These are phyloP conservation scores for Himalopsyche anomala DNA, from an alignment of 2,888 invertebrate genomes.

Conservation along the genomic window DNA sequence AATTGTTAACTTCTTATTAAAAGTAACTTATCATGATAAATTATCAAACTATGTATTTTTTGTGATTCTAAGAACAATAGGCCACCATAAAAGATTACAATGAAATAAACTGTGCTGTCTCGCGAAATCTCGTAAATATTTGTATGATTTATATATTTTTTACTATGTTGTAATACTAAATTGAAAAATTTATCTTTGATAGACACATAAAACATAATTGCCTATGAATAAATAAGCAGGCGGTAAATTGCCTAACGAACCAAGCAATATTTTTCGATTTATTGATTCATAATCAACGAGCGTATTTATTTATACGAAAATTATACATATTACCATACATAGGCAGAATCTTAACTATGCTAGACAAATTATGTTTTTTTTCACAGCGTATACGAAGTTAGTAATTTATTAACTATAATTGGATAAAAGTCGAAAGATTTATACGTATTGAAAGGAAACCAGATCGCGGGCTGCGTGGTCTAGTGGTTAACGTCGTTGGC, in stretches of 20 bases:
- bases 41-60: no score
- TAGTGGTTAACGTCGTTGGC: no score
- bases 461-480: conserved; percentile 68
- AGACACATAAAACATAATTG: neutral
- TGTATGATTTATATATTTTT: neutral
- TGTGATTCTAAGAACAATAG: no score
- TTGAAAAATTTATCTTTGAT: neutral
- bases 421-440: conserved; percentile 82
- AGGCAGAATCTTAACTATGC: no score
- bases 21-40: no score
- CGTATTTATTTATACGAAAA: neutral
- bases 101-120: neutral
- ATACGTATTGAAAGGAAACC: conserved; percentile 82
- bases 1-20: no score
- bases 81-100: neutral
- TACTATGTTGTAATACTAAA: neutral
- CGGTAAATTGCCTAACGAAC: conserved; percentile 6
- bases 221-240: neutral
- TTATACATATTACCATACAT: neutral
- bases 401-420: no score
- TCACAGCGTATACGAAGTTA: no score
- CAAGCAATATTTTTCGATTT: neutral
- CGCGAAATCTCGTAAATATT: neutral
- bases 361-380: no score
- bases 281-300: conserved; percentile 27